Base-by-base conservation (phyloP, 2,797 vertebrate genomes). In the Sparidentex hasta region DNA sequence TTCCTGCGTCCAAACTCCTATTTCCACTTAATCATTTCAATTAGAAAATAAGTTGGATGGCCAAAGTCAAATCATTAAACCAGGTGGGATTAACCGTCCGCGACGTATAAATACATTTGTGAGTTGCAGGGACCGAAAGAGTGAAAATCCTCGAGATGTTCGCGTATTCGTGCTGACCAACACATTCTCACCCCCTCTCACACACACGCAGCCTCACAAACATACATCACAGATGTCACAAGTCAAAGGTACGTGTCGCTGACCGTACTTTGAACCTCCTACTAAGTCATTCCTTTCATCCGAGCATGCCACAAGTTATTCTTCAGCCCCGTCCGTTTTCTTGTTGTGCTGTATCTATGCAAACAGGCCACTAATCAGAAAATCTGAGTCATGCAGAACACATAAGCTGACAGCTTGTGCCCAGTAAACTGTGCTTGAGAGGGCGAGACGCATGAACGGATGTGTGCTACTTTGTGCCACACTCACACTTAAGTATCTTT, bases 371-470 rank as follows among this genome's bases (percentile, higher is more conserved):
- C 80, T 83, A 93, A 91, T 92, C 86, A 93, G 88, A 94, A 94
- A 88, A 88, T 93, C 85, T 94, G 94, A 95, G 91, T 94, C 94
- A 94, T 89, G 82, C 91, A 87, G 83, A 92, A 88, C 82, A 71
- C 86, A 88, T 81, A 81, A 90, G 78, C 82, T 86, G 88, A 91
- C 86, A 90, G 82, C 78, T 79, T 71, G 70, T 86, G 67, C 76
- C 75, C 75, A 82, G 64, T 71, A 79, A 88, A 80, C 76, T 78
- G 48, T 17, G 71, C 33, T 25, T 7, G 51, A 69, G 59, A 71
- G 80, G 80, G 74, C 71, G 78, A 72, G 76, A 66, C 84, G 79
- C 72, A 71, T 33, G 48, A 75, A 54, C 63, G 7, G 51, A 78
- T 87, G 67, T 84, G 82, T 85, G 72, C 74, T 80, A 65, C 78